Percentiles rank a stretch among this genome's conserved stretches.
Evolutionary conservation across 2,797 vertebrate genomes (phyloP).

Genomic region (Clarias pachynema): DNA sequence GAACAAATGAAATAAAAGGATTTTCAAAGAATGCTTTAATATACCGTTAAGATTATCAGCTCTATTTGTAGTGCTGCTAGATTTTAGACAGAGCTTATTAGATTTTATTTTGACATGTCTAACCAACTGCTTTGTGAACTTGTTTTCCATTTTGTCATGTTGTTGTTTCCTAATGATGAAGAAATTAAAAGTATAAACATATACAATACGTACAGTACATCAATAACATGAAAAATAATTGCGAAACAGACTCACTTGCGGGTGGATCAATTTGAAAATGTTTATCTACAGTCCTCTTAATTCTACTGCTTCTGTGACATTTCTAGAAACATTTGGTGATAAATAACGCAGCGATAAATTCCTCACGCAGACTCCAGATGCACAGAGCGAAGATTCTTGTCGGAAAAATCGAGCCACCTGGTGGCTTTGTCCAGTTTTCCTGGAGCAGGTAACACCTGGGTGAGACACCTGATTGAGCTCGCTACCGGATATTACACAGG

Average conservation of each 20-base stretch:
- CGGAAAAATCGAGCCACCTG: conserved; percentile 85
- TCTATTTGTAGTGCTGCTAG: background rate
- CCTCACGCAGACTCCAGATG: conserved; percentile 86
- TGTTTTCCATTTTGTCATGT: background rate
- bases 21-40: background rate
- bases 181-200: no score
- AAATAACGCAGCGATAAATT: conserved; percentile 37
- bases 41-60: background rate
- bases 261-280: background rate
- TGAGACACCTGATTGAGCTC: conserved; percentile 83
- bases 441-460: conserved; percentile 91
- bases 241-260: background rate
- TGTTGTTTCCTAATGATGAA: background rate
- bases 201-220: background rate
- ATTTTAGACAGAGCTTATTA: background rate
- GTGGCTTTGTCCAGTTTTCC: conserved; percentile 96
- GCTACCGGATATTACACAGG: conserved; percentile 86
- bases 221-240: background rate
- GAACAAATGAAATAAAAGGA: background rate
- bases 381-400: conserved; percentile 90
- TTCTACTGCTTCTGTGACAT: background rate
- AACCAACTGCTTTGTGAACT: background rate
- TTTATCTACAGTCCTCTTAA: background rate
- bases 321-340: background rate
- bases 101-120: background rate